Conservation (phyloP, 2,797 vertebrate species). For the Xenopus petersii region DNA sequence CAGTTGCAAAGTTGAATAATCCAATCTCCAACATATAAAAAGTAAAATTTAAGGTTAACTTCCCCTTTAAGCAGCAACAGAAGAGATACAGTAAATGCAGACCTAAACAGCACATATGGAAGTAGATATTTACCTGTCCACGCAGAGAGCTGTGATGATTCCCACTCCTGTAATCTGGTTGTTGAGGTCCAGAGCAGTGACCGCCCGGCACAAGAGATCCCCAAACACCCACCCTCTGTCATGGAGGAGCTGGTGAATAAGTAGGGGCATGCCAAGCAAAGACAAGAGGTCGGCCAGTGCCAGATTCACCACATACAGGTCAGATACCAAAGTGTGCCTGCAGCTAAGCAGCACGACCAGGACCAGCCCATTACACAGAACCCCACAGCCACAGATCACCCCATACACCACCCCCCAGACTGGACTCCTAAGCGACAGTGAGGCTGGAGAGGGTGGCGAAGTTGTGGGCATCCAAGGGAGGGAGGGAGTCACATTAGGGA, state of each 20-base stretch:
- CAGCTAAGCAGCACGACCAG: conserved; percentile 44
- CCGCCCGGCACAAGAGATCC: conserved; percentile 46
- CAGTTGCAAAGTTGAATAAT: too few species aligned
- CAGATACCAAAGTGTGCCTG: conserved; percentile 42
- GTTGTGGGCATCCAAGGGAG: conserved; percentile 37
- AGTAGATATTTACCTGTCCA: conserved; percentile 46
- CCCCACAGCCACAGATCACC: conserved; percentile 45
- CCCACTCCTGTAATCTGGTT: conserved; percentile 51
- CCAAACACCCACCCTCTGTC: conserved; percentile 51
- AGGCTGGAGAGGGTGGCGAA: conserved; percentile 19
- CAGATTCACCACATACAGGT: conserved; percentile 50
- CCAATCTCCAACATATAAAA: too few species aligned
- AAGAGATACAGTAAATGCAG: too few species aligned
- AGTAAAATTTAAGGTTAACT: too few species aligned
- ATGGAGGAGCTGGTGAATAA: conserved; percentile 51
- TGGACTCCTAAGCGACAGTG: conserved; percentile 35
- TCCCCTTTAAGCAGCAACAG: too few species aligned
- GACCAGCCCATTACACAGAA: conserved; percentile 49
- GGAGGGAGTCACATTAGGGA: conserved; percentile 31
- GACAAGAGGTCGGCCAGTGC: conserved; percentile 48
- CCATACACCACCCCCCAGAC: conserved; percentile 45
- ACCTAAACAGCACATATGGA: background rate
- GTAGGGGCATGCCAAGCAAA: conserved; percentile 49
- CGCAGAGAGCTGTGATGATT: conserved; percentile 48
- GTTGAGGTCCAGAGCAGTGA: conserved; percentile 49